Evolutionary conservation across 1,140 invertebrate genomes (phyloP).

Genomic region (Ceratitis capitata): DNA sequence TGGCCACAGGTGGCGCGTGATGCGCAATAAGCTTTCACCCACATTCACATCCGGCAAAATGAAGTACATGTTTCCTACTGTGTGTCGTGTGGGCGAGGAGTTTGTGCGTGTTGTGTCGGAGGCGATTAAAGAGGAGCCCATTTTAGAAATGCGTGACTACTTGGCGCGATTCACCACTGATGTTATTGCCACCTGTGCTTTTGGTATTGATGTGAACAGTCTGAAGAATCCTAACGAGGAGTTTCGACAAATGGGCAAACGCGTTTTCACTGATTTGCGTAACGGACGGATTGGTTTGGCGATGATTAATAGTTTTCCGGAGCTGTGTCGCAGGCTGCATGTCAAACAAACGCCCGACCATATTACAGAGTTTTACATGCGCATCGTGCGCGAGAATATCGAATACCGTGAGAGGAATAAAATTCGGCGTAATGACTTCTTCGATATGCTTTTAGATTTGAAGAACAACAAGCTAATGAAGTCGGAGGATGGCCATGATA

Average conservation of each 20-base stretch:
- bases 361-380: conserved; percentile 61
- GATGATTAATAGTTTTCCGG: conserved; percentile 51
- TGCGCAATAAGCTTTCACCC: conserved; percentile 70
- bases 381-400: conserved; percentile 60
- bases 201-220: conserved; percentile 67
- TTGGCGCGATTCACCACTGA: conserved; percentile 73
- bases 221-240: conserved; percentile 65
- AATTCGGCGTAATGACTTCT: conserved; percentile 63
- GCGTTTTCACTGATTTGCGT: conserved; percentile 49
- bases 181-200: conserved; percentile 68
- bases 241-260: conserved; percentile 64
- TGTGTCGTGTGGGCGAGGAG: conserved; percentile 57
- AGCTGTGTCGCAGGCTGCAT: conserved; percentile 47
- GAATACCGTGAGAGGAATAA: conserved; percentile 63
- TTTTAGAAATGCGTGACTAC: conserved; percentile 69
- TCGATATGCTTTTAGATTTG: conserved; percentile 64
- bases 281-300: conserved; percentile 44
- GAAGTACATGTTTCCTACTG: conserved; percentile 68
- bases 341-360: conserved; percentile 56
- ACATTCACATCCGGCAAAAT: conserved; percentile 72
- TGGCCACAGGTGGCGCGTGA: conserved; percentile 70
- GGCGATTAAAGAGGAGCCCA: conserved; percentile 25
- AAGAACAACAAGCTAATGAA: conserved; percentile 51
- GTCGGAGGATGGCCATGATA: conserved; percentile 47
- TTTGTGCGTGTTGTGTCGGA: conserved; percentile 52